These are phyloP conservation scores for Drosophila phalerata DNA, from an alignment of 2,888 invertebrate species.

Conservation along the genomic window DNA sequence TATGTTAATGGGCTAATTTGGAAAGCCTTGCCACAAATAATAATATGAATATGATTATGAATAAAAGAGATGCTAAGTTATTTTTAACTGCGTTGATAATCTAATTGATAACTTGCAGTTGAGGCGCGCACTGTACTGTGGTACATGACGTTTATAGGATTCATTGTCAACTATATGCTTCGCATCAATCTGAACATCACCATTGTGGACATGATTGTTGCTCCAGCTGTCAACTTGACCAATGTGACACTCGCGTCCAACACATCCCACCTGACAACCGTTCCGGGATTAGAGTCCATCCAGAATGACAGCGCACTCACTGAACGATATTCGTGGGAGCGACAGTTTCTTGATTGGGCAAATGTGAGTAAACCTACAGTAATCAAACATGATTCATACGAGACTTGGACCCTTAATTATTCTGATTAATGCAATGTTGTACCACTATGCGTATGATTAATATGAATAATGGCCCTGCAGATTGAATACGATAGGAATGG, in stretches of 20 bases:
- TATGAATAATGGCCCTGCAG: constrained; percentile 50
- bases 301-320: constrained; percentile 20
- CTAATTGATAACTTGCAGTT: constrained; percentile 59
- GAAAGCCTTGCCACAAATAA: neutral
- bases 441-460: constrained; percentile 7
- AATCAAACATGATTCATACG: constrained; percentile 2
- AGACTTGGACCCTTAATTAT: neutral
- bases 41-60: constrained; percentile 2
- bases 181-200: constrained; percentile 89
- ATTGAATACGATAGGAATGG: constrained; percentile 76
- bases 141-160: constrained; percentile 89
- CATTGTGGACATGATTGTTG: constrained; percentile 88
- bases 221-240: constrained; percentile 18
- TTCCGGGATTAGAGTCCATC: neutral
- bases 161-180: constrained; percentile 90
- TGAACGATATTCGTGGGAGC: constrained; percentile 68
- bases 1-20: neutral
- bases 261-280: constrained; percentile 13
- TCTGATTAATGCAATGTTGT: neutral
- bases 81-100: neutral
- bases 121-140: constrained; percentile 87
- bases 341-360: constrained; percentile 73
- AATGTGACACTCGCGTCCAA: constrained; percentile 1
- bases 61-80: neutral
- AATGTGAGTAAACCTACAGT: constrained; percentile 60